Evolutionary conservation across 2,113 vertebrate species (phyloP), one percentile per base, ranked within the genome.

Genomic region (Epinephelus fuscoguttatus): DNA sequence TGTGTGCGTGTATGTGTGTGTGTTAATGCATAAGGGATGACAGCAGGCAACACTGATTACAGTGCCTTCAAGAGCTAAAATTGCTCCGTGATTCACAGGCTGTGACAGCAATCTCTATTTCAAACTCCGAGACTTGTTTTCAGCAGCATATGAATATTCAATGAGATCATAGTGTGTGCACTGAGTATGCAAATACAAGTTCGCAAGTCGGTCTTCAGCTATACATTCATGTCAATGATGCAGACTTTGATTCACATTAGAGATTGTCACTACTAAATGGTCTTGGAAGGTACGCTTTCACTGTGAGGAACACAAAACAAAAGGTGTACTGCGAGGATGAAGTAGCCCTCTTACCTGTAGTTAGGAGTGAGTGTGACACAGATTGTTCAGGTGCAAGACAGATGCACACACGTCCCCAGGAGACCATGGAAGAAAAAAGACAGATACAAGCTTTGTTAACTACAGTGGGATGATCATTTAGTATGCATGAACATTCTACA

Each of bases 21-120:
- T 68, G 33, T 45, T 2, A 40, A 8, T 64, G 3, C 76, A 84
- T 70, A 68, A 63, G 50, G 56, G 63, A 87, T 82, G 61, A 79
- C 88, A 89, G 86, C 78, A 86, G 85, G 87, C 78, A 79, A 71
- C 50, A 18, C 81, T 91, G 88, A 91, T 90, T 88, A 83, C 76
- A 80, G 67, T 62, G 85, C 76, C 76, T 75, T 90, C 69, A 68
- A 84, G 64, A 78, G 57, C 80, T 75, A 60, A 87, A 89, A 84
- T 82, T 82, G 77, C 75, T 75, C 78, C 18, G 30, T 90, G 88
- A 89, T 89, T 91, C 89, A 84, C 57, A 4, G 70, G 76, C 78
- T 87, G 80, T 85, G 85, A 85, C 82, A 88, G 67, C 77, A 85
- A 88, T 89, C 86, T 93, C 87, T 84, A 82, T 89, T 75, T 86